phyloP scores from a whole-genome alignment of 2,888 invertebrate species.

The Pristionchus fissidentatus region DNA sequence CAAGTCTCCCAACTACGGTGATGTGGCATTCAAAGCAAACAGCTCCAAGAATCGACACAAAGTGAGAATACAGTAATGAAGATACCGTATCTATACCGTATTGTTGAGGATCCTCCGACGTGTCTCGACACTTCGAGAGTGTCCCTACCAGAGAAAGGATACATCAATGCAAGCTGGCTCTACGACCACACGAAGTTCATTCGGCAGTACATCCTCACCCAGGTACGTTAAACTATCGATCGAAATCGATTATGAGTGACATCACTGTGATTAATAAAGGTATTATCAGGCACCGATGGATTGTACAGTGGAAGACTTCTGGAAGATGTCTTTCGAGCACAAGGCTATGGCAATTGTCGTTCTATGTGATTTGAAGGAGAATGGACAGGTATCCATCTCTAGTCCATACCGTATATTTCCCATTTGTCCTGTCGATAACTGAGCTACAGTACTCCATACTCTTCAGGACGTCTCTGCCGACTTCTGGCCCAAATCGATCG shows the following conservation, averaged over 20 bases:
- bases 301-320: constrained; percentile 11
- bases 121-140: not conserved
- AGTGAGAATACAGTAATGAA: not conserved
- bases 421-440: not conserved
- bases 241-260: not conserved
- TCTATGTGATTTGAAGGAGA: constrained; percentile 3
- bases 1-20: not conserved
- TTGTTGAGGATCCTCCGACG: not conserved
- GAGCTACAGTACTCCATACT: not conserved
- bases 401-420: not conserved
- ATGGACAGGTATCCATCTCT: not conserved
- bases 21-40: not conserved
- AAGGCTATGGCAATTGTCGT: not conserved
- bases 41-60: constrained; percentile 11
- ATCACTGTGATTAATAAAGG: not conserved
- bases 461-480: not conserved
- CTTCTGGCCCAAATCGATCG: constrained; percentile 16
- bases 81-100: not conserved
- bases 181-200: not conserved
- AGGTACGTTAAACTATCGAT: not conserved
- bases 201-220: constrained; percentile 14
- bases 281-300: not conserved
- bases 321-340: constrained; percentile 30
- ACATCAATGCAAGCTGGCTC: constrained; percentile 14
- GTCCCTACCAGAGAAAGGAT: not conserved